Conservation (phyloP, 2,888 invertebrate genomes). For the Lasioglossum calceatum region DNA sequence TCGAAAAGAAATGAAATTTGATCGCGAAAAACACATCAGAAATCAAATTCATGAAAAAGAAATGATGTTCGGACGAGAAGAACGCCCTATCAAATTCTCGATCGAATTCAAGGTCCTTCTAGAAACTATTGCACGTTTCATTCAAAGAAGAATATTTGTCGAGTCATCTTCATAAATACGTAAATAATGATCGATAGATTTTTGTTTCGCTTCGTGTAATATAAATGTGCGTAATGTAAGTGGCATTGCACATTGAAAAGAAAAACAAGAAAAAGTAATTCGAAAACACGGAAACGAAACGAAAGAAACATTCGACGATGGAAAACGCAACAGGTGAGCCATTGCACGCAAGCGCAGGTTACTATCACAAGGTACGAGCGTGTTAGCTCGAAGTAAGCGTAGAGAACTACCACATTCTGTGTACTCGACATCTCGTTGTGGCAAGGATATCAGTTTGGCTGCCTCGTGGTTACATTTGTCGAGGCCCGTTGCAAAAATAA, state of each 20-base stretch:
- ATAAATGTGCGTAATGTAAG: constrained; percentile 15
- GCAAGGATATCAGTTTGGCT: constrained; percentile 51
- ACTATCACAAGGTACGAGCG: constrained; percentile 60
- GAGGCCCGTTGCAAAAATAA: constrained; percentile 60
- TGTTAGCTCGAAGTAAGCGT: constrained; percentile 45
- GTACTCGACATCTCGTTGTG: constrained; percentile 33
- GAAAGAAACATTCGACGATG: constrained; percentile 38
- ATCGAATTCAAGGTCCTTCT: constrained; percentile 13
- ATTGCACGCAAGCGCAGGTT: constrained; percentile 38
- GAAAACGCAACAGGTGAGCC: constrained; percentile 48
- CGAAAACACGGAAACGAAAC: constrained; percentile 54
- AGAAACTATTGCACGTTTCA: constrained; percentile 18
- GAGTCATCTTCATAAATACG: background rate
- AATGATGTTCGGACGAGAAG: constrained; percentile 19
- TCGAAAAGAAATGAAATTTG: constrained; percentile 31
- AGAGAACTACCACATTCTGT: constrained; percentile 39
- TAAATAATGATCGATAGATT: constrained; percentile 19
- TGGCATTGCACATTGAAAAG: constrained; percentile 34
- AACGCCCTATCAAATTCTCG: constrained; percentile 11
- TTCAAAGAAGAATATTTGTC: background rate
- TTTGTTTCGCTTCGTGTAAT: constrained; percentile 1
- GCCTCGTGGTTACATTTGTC: constrained; percentile 42
- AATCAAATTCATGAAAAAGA: constrained; percentile 22
- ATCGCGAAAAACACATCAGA: constrained; percentile 7
- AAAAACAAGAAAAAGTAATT: constrained; percentile 29